Base-by-base conservation (phyloP, 2,113 vertebrate species). In the Toxotes chatareus region DNA sequence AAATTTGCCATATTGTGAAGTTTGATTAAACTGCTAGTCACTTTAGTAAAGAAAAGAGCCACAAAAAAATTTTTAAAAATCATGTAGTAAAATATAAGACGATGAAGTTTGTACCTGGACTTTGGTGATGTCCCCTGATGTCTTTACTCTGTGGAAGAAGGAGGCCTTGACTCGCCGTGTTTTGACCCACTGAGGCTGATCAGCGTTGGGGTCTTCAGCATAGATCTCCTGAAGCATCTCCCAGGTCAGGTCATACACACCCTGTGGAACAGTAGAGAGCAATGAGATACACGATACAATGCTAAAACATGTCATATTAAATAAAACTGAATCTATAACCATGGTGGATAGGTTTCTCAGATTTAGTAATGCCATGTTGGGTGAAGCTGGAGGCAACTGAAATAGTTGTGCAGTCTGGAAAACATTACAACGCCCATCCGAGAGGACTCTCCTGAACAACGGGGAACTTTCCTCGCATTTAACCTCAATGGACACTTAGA, bases 161-260 rank as follows among this genome's bases (percentile, higher is more conserved):
- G 92, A 93, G 34, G 97, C 96, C 72, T 94, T 88, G 0, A 95
- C 88, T 60, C 97, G 95, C 23, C 92, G 95, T 0, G 96, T 96
- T 86, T 99, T 99, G 92, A 97, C 96, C 98, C 98, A 99, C 75
- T 95, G 88, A 16, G 97, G 97, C 3, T 97, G 97, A 86, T 97
- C 94, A 34, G 94, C 76, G 60, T 96, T 97, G 63, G 97, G 97
- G 89, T 99, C 97, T 88, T 99, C 97, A 31, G 96, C 95, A 59
- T 96, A 99, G 77, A 99, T 96, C 75, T 99, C 98, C 83, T 96
- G 96, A 87, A 99, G 97, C 77, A 99, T 97, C 91, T 99, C 97
- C 95, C 95, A 97, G 2, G 97, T 97, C 85, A 99, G 94, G 90
- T 99, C 97, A 95, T 96, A 99, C 34, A 99, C 96, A 83, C 95